Percentiles rank a stretch among this genome's conserved stretches.
Evolutionary conservation across 2,113 vertebrate species (phyloP).

Genomic region (Megaceryle torquata): DNA sequence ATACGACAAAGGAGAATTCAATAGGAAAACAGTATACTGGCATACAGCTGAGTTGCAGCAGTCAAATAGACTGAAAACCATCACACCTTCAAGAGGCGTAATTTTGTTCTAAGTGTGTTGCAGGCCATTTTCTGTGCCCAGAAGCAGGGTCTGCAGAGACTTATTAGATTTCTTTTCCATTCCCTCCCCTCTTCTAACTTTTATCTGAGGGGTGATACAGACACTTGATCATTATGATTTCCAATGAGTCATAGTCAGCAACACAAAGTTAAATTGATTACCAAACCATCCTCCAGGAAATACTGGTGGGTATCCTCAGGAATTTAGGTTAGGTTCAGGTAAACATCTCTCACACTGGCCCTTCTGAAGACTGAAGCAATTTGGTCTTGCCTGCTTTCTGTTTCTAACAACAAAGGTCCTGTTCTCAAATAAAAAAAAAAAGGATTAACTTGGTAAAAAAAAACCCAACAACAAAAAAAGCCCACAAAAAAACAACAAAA

Average conservation of each 20-base stretch:
- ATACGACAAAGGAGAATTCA: neutral
- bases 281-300: constrained; percentile 40
- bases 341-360: constrained; percentile 50
- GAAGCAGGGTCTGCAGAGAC: neutral
- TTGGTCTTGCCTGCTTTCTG: constrained; percentile 45
- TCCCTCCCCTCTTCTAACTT: neutral
- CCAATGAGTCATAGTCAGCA: constrained; percentile 21
- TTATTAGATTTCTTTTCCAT: neutral
- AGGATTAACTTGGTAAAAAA: neutral
- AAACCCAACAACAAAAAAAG: neutral
- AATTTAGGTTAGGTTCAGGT: constrained; percentile 62
- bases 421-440: constrained; percentile 26
- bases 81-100: neutral
- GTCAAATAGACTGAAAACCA: neutral
- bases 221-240: constrained; percentile 9
- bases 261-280: constrained; percentile 44
- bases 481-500: neutral
- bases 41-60: neutral
- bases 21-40: neutral
- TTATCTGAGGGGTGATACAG: neutral
- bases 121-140: neutral
- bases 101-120: neutral
- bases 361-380: constrained; percentile 35
- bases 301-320: constrained; percentile 63
- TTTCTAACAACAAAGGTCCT: constrained; percentile 55